A percentile compares a stretch with the other conserved stretches of the same genome.
Conservation (phyloP, 2,888 invertebrate species). For the Eurytoma adleriae region DNA sequence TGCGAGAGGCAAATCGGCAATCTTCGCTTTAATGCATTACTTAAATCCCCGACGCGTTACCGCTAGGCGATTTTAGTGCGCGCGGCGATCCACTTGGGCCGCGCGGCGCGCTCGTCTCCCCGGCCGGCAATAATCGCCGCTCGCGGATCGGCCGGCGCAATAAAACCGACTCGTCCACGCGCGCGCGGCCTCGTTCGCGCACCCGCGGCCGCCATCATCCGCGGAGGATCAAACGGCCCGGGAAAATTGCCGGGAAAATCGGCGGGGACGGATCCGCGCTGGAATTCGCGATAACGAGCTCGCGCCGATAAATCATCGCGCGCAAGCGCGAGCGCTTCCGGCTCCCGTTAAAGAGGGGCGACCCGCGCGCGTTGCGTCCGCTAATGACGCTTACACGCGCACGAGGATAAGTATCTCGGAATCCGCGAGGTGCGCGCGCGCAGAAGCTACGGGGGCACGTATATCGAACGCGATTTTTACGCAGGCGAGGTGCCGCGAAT, state of each 20-base stretch:
- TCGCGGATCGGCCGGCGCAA: slow-evolving; percentile 18
- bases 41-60: background rate
- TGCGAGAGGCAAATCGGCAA: too few species aligned
- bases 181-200: background rate
- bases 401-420: slow-evolving; percentile 54
- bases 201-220: slow-evolving; percentile 30
- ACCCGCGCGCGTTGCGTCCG: slow-evolving; percentile 50
- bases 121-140: background rate
- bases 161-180: slow-evolving; percentile 44
- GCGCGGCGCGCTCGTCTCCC: background rate
- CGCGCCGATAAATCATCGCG: slow-evolving; percentile 71
- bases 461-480: background rate
- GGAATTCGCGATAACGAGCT: slow-evolving; percentile 71
- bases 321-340: slow-evolving; percentile 67
- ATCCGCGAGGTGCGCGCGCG: slow-evolving; percentile 49
- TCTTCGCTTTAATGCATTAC: background rate
- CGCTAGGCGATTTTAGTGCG: slow-evolving; percentile 8
- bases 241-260: background rate
- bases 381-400: slow-evolving; percentile 60
- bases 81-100: background rate
- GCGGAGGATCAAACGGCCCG: slow-evolving; percentile 34
- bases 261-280: background rate
- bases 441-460: background rate
- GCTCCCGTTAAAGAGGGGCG: slow-evolving; percentile 56
- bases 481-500: background rate